Conservation (phyloP, 2,888 invertebrate genomes). For the Archips xylosteana region DNA sequence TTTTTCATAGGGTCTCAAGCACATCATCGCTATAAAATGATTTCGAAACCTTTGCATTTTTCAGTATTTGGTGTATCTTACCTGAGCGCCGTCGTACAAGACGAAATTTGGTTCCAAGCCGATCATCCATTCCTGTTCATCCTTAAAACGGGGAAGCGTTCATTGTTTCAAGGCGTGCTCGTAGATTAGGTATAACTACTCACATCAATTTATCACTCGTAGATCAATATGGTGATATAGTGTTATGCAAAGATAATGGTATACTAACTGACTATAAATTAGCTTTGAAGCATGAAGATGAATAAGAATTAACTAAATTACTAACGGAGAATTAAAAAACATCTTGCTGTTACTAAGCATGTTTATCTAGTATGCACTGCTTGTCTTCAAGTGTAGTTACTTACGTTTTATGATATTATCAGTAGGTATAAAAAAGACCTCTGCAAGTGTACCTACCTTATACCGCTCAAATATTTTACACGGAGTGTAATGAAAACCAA, state of each 20-base stretch:
- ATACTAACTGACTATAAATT: neutral
- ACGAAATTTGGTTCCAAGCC: conserved; percentile 41
- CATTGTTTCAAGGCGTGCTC: conserved; percentile 53
- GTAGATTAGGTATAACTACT: conserved; percentile 42
- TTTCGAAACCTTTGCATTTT: conserved; percentile 34
- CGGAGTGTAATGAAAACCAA: too few species aligned
- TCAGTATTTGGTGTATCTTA: conserved; percentile 49
- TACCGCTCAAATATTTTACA: too few species aligned
- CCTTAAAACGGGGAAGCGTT: conserved; percentile 44
- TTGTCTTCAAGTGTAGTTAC: too few species aligned
- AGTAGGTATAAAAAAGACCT: too few species aligned
- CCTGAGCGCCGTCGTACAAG: conserved; percentile 43
- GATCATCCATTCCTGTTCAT: conserved; percentile 51
- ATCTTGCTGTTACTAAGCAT: too few species aligned
- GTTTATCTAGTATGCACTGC: too few species aligned
- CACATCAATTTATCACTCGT: neutral
- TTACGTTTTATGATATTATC: too few species aligned
- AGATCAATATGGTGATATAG: neutral
- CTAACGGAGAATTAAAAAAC: too few species aligned
- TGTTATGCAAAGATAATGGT: neutral
- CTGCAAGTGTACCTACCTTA: too few species aligned
- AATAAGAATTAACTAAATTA: too few species aligned
- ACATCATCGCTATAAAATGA: neutral
- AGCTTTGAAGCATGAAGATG: too few species aligned
- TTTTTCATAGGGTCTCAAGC: neutral